Conservation (phyloP, 1,140 invertebrate species). For the Nephila pilipes region DNA sequence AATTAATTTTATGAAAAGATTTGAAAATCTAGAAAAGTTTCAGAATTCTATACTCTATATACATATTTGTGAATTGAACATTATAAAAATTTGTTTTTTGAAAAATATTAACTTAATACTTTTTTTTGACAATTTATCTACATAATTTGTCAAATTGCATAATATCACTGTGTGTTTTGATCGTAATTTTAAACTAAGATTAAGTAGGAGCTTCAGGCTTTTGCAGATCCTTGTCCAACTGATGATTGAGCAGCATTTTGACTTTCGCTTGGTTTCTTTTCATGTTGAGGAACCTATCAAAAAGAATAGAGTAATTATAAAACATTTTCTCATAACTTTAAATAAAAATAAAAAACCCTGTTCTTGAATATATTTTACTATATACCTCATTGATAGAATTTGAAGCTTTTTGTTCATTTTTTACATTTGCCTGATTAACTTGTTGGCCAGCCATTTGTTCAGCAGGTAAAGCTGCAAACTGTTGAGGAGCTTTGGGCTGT, state of each 20-base stretch:
- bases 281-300: neutral
- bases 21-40: neutral
- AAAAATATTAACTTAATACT: slow-evolving; percentile 12
- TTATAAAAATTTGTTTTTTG: neutral
- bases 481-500: slow-evolving; percentile 29
- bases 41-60: neutral
- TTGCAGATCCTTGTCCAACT: neutral
- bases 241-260: neutral
- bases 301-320: neutral
- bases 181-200: slow-evolving; percentile 2
- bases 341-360: neutral
- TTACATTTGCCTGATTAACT: neutral
- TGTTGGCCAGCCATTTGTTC: slow-evolving; percentile 68
- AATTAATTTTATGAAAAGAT: neutral
- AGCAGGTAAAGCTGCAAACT: slow-evolving; percentile 57
- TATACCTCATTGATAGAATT: neutral
- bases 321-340: neutral
- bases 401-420: neutral
- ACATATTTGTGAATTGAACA: neutral
- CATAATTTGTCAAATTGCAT: neutral
- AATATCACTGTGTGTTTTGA: neutral
- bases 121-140: neutral
- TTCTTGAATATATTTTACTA: neutral
- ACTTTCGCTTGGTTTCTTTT: slow-evolving; percentile 16
- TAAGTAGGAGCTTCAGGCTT: neutral